Percentiles rank a stretch among this genome's conserved stretches.
These are phyloP conservation scores for Natator depressus DNA, from an alignment of 2,113 vertebrate genomes.

Conservation along the genomic window DNA sequence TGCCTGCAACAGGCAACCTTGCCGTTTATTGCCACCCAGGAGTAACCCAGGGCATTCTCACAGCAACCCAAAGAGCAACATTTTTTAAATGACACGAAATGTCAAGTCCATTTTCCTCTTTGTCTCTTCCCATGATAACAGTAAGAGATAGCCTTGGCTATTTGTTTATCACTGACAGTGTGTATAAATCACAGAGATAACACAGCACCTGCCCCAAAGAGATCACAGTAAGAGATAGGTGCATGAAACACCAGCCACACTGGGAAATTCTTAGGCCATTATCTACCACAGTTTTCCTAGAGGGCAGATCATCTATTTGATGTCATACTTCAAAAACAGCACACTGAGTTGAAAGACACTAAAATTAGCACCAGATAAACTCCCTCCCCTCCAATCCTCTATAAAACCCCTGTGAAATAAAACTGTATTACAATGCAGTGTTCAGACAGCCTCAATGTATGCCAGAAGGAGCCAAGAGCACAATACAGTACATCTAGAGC, in stretches of 20 bases:
- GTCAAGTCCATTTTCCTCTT: neutral
- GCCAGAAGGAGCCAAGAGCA: neutral
- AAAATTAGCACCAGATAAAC: neutral
- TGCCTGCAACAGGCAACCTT: neutral
- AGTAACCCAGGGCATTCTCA: neutral
- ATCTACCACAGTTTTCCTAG: slow-evolving; percentile 1
- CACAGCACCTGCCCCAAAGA: neutral
- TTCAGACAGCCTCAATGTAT: neutral
- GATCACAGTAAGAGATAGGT: slow-evolving; percentile 4
- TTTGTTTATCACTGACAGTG: neutral
- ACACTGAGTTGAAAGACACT: neutral
- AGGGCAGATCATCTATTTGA: neutral
- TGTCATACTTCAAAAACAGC: neutral
- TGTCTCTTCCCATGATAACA: neutral
- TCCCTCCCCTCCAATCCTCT: neutral
- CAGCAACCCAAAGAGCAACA: neutral
- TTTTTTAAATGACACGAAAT: neutral
- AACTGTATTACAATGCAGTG: neutral
- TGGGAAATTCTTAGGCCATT: neutral
- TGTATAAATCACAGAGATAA: neutral
- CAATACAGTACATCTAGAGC: neutral
- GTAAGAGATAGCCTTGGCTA: neutral
- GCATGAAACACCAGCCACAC: neutral
- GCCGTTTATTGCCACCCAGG: neutral
- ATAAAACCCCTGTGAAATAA: neutral